Base-by-base conservation (phyloP, 1,140 invertebrate species). In the Drosophila kikkawai region DNA sequence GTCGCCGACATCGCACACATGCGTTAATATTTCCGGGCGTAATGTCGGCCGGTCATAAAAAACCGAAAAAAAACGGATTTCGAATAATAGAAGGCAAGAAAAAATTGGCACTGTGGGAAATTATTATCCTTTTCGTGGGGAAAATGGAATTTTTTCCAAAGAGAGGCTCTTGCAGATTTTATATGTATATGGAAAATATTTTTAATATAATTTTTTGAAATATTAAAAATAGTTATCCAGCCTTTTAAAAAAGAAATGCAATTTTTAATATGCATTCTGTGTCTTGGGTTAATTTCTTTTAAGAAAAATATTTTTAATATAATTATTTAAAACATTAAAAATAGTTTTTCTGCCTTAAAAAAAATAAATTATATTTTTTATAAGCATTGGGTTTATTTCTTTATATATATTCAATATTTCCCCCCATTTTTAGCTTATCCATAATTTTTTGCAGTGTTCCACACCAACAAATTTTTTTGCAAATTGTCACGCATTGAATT, bases 401-500 rank as follows among this genome's bases (percentile, higher is more conserved):
- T 26, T 7, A 7, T 26, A 34, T 37, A 37, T 15, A 5, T 32
- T 32, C 32, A 5, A 15, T 29, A 9, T 7, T 2, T 44, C 5
- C 17, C 42, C 17, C 2, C 1, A 22, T 7, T 22, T 22, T 3
- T 1, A 8, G 34, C 7, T 22, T 45, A 19, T 4, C 29, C 8
- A 4, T 9, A 50, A 3, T 42, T 42, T 42, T 67, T 32, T 32
- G 11, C 48, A 70, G 67, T 70, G 39, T 15, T 12, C 15, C 15
- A 26, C 45, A 57, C 42, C 70, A 65, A 61, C 36, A 47, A 13
- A 41, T 15, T 13, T 80, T 80, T 56, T 74, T 61, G 61, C 79
- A 88, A 88, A 84, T 88, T 87, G 84, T 87, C 85, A 87, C 85
- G 80, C 84, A 84, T 87, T 84, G 84, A 88, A 80, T 80, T 87